Percentiles rank a stretch among this genome's conserved stretches.
Evolutionary conservation across 2,888 invertebrate species (phyloP).

Genomic region (Plebejus argus): DNA sequence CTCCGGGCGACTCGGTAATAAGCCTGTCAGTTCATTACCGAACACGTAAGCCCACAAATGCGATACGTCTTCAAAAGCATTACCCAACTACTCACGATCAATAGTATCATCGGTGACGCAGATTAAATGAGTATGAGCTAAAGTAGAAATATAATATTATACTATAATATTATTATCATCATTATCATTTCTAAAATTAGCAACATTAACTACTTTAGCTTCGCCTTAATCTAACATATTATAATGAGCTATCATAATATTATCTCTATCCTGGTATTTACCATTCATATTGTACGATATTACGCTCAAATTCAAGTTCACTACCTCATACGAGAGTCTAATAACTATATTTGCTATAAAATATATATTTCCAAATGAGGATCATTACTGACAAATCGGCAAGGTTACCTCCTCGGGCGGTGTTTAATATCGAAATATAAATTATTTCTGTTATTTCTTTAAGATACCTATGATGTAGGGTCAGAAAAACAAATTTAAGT

Average conservation of each 20-base stretch:
- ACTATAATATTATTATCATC: background rate
- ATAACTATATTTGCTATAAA: slow-evolving; percentile 14
- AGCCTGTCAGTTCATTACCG: slow-evolving; percentile 44
- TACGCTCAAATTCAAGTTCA: background rate
- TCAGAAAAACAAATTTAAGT: slow-evolving; percentile 31
- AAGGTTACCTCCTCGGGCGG: slow-evolving; percentile 57
- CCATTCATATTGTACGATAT: background rate
- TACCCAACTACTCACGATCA: slow-evolving; percentile 4
- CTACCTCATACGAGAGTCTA: background rate
- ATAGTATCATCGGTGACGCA: background rate
- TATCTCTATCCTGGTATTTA: background rate
- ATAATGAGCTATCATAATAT: background rate
- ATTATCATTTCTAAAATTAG: background rate
- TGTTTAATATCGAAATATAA: slow-evolving; percentile 53
- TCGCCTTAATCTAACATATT: background rate
- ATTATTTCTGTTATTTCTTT: slow-evolving; percentile 25
- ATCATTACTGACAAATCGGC: slow-evolving; percentile 48
- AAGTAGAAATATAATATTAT: background rate
- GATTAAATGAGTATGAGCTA: background rate
- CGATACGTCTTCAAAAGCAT: slow-evolving; percentile 24
- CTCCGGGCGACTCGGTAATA: slow-evolving; percentile 45
- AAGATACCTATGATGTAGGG: slow-evolving; percentile 37
- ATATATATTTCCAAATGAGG: background rate
- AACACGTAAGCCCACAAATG: slow-evolving; percentile 20
- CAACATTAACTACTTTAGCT: background rate